Percentiles rank a stretch among this genome's conserved stretches.
phyloP scores from a whole-genome alignment of 2,888 invertebrate genomes.

The Coelinius sp. region DNA sequence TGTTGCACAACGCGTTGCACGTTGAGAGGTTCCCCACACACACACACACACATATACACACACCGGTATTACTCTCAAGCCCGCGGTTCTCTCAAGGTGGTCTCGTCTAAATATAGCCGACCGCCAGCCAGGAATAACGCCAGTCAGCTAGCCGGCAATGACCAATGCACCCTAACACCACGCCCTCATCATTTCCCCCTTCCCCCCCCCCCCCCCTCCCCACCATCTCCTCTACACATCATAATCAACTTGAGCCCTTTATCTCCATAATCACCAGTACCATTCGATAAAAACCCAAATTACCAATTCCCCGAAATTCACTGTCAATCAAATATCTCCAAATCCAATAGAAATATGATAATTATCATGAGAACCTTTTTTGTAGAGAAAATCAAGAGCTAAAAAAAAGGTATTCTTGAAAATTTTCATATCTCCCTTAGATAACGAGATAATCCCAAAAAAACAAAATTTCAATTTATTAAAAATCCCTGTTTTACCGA shows the following conservation, averaged over 20 bases:
- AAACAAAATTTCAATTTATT: too few species aligned
- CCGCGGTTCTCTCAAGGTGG: constrained; percentile 65
- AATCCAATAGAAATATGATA: too few species aligned
- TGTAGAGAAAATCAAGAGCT: too few species aligned
- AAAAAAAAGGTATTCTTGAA: too few species aligned
- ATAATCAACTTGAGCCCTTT: background rate
- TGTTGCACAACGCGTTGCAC: constrained; percentile 23
- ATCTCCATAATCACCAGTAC: background rate
- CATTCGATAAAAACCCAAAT: too few species aligned
- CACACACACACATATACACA: too few species aligned
- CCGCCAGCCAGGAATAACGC: constrained; percentile 66
- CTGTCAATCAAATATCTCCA: too few species aligned
- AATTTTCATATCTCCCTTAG: too few species aligned
- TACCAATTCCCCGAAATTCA: too few species aligned
- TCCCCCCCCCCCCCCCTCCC: background rate
- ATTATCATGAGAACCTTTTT: too few species aligned
- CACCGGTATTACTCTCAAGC: background rate
- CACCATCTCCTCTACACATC: background rate
- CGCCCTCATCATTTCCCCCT: constrained; percentile 43
- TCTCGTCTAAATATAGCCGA: constrained; percentile 69
- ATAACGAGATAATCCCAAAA: too few species aligned
- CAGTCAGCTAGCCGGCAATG: constrained; percentile 61
- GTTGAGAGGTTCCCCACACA: constrained; percentile 14
- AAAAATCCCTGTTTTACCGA: too few species aligned
- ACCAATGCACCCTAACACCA: constrained; percentile 59